Percentiles rank a stretch among this genome's conserved stretches.
Evolutionary conservation across 2,888 invertebrate species (phyloP).

Genomic region (Polyommatus iphigenia): DNA sequence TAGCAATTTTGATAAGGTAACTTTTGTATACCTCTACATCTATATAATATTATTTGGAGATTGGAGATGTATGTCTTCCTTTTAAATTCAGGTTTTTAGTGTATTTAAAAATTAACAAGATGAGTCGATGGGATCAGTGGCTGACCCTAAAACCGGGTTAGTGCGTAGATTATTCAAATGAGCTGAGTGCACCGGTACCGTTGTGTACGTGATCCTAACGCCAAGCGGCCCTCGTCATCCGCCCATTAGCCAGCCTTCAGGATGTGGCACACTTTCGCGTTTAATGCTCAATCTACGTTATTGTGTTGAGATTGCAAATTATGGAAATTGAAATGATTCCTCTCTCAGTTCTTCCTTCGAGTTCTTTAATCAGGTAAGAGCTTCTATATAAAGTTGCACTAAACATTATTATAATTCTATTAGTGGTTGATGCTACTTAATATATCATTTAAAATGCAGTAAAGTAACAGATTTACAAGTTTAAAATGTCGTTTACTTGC

Average conservation of each 20-base stretch:
- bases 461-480: neutral
- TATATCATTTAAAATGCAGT: neutral
- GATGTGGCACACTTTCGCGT: constrained; percentile 64
- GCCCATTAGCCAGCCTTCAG: constrained; percentile 63
- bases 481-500: neutral
- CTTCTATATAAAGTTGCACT: neutral
- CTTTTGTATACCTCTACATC: no score
- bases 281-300: constrained; percentile 36
- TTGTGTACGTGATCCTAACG: constrained; percentile 71
- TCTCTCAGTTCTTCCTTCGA: neutral
- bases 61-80: no score
- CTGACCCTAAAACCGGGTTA: constrained; percentile 44
- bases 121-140: constrained; percentile 26
- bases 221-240: constrained; percentile 61
- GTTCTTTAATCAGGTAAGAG: neutral
- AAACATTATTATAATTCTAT: neutral
- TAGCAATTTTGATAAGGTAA: neutral
- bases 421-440: neutral
- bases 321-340: neutral
- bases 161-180: constrained; percentile 69
- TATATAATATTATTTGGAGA: no score
- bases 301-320: constrained; percentile 32
- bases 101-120: neutral
- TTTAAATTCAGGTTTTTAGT: no score
- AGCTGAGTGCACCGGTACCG: constrained; percentile 63